Percentiles rank a stretch among this genome's conserved stretches.
Evolutionary conservation across 2,888 invertebrate genomes (phyloP).

Genomic region (Acanthococcus lagerstroemiae): DNA sequence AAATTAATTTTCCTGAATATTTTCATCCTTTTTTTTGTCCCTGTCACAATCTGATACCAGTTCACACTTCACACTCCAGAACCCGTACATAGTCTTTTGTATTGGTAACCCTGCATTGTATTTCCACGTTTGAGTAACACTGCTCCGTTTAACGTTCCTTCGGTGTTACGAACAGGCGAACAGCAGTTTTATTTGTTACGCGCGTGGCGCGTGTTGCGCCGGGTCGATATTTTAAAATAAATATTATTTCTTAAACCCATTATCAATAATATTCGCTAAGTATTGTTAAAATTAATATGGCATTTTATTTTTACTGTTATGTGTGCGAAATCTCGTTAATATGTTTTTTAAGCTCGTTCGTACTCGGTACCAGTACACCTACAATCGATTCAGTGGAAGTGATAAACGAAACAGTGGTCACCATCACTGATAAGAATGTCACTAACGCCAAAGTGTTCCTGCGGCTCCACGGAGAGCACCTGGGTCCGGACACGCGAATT

Average conservation of each 20-base stretch:
- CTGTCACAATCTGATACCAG: too few species aligned
- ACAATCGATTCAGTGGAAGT: constrained; percentile 34
- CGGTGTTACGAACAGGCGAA: background rate
- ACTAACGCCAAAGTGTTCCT: constrained; percentile 34
- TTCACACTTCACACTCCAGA: too few species aligned
- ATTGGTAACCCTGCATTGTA: too few species aligned
- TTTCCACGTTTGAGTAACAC: too few species aligned
- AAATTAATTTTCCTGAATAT: too few species aligned
- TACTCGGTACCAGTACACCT: background rate
- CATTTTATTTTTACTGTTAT: constrained; percentile 5
- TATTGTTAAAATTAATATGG: constrained; percentile 11
- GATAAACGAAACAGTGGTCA: constrained; percentile 34
- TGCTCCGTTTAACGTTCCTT: background rate
- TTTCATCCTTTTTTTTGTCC: too few species aligned
- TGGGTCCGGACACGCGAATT: constrained; percentile 34
- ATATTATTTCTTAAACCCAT: too few species aligned
- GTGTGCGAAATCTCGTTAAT: background rate
- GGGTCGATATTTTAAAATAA: too few species aligned
- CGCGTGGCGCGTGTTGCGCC: constrained; percentile 22
- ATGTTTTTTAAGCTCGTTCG: background rate
- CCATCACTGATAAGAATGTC: constrained; percentile 28
- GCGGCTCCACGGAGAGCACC: constrained; percentile 34
- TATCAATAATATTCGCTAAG: too few species aligned
- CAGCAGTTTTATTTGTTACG: constrained; percentile 17
- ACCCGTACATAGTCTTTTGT: too few species aligned